Evolutionary conservation across 2,888 invertebrate species (phyloP), one percentile per base, ranked within the genome.

Genomic region (Gastracanthus pulcherrimus): DNA sequence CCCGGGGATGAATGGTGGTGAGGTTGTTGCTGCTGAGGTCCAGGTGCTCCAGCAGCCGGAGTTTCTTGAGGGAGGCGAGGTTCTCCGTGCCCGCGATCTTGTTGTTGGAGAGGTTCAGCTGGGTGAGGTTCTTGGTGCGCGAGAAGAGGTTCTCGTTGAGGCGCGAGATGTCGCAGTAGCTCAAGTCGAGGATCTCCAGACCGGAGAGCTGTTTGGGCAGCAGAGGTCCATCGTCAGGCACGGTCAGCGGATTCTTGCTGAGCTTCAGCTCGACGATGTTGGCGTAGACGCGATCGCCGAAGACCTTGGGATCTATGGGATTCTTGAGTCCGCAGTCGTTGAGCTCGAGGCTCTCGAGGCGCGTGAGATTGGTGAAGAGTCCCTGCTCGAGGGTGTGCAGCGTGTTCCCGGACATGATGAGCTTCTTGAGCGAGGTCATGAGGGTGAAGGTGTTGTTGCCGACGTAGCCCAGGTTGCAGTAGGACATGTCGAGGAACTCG

Each of bases 401-500:
- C 86, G 94, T 94, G 85, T 96, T 95, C 5, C 95, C 95, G 3
- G 95, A 95, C 38, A 96, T 92, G 67, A 95, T 93, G 26, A 95
- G 91, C 71, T 93, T 93, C 87, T 94, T 94, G 91, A 95, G 92
- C 11, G 94, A 94, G 1, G 94, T 94, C 95, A 95, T 95, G 87
- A 94, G 94, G 4, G 95, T 93, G 87, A 95, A 96, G 3, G 94
- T 94, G 38, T 94, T 93, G 48, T 94, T 94, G 0, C 94, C 94
- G 76, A 95, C 92, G 84, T 94, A 93, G 0, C 94, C 94, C 2
- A 95, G 92, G 87, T 95, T 94, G 89, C 95, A 95, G 88, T 95
- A 95, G 6, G 95, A 95, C 95, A 96, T 95, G 89, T 95, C 95
- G 3, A 95, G 91, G 86, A 94, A 95, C 89, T 95, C 94, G 41